Base-by-base conservation (phyloP, 2,888 invertebrate species). In the Aproaerema taeniolella region DNA sequence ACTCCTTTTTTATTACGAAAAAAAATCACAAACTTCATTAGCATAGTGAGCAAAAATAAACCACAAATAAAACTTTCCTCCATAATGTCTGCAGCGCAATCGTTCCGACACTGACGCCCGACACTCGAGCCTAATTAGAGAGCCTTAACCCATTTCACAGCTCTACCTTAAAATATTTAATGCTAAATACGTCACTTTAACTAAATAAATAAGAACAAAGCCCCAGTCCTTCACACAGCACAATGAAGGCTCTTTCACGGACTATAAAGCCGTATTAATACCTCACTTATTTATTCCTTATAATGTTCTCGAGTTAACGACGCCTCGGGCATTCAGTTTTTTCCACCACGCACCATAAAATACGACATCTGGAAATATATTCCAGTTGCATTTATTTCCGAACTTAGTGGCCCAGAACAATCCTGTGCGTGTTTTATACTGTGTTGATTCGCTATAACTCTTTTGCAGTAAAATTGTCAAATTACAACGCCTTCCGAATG, bases 281-380 rank as follows among this genome's bases (percentile, higher is more conserved):
- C 73, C 63, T 68, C 67, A 76, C 68, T 74, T 82, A 83, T 83
- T 80, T 82, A 81, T 81, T 80, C 68, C 66, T 73, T 77, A 77
- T 78, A 81, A 80, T 82, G 82, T 82, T 83, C 76, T 79, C 80
- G 73, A 79, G 79, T 82, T 81, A 83, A 82, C 82, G 76, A 81
- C 69, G 76, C 69, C 63, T 67, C 65, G 62, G 58, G 68, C 75
- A 68, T 75, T 70, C 73, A 61, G 67, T 78, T 83, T 79, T 68
- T 81, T 79, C 66, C 67, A 68, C 67, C 72, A 76, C 70, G 76
- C 74, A 64, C 67, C 81, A 78, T 83, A 80, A 80, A 81, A 68
- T 76, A 73, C 72, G 61, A 73, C 73, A 78, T 72, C 71, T 71
- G 70, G 68, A 67, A 68, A 73, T 71, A 58, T 64, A 67, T 67